These are phyloP conservation scores for Dolichotis patagonum DNA, from an alignment of 2,113 vertebrate species.

Conservation along the genomic window DNA sequence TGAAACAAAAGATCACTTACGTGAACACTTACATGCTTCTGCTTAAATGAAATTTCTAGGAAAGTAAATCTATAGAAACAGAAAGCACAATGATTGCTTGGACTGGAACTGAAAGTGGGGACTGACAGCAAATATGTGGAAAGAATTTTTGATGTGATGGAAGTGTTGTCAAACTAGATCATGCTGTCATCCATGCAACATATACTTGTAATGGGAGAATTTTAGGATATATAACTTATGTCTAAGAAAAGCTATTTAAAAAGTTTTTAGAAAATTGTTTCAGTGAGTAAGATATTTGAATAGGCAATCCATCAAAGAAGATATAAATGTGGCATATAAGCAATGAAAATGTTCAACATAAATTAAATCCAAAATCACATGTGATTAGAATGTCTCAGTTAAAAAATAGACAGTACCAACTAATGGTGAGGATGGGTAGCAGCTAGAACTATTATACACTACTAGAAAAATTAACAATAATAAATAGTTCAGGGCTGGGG, in stretches of 20 bases:
- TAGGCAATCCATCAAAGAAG: conserved; percentile 15
- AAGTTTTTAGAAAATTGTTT: neutral
- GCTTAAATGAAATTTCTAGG: conserved; percentile 1
- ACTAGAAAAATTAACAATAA: conserved; percentile 4
- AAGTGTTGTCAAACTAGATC: conserved; percentile 1
- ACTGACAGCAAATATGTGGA: neutral
- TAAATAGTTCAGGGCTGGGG: no score
- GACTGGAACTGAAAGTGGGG: neutral
- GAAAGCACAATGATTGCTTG: neutral
- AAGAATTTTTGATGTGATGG: neutral
- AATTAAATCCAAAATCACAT: neutral
- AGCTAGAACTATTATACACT: no score
- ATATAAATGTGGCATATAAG: neutral
- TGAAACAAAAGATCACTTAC: neutral
- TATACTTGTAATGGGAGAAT: neutral
- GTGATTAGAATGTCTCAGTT: neutral
- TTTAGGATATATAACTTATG: conserved; percentile 14
- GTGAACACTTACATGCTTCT: neutral
- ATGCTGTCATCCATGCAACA: neutral
- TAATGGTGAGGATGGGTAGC: neutral
- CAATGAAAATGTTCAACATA: neutral
- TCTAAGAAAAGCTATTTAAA: conserved; percentile 27
- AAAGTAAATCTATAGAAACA: neutral
- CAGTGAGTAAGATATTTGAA: neutral
- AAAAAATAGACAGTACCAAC: neutral